These are phyloP conservation scores for Drosophila macrothrix DNA, from an alignment of 2,888 invertebrate species.

Conservation along the genomic window DNA sequence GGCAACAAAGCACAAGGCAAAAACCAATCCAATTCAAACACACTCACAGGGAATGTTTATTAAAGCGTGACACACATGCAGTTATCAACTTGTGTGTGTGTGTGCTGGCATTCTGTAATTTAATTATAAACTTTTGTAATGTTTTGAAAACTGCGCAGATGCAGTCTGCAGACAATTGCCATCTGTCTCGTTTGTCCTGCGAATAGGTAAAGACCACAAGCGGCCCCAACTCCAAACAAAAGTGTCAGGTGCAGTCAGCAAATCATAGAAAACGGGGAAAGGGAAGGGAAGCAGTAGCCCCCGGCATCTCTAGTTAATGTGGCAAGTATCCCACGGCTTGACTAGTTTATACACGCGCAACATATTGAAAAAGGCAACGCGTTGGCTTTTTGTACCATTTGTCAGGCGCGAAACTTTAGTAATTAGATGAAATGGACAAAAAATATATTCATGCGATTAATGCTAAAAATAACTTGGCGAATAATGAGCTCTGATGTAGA, in stretches of 20 bases:
- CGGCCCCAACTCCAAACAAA: conserved; percentile 26
- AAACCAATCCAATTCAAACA: conserved; percentile 58
- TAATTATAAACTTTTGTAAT: conserved; percentile 83
- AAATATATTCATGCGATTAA: no score
- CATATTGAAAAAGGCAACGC: conserved; percentile 73
- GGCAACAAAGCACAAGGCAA: conserved; percentile 50
- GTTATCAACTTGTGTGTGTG: conserved; percentile 30
- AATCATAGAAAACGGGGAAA: background rate
- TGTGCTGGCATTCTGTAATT: conserved; percentile 70
- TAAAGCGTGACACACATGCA: conserved; percentile 26
- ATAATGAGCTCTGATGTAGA: background rate
- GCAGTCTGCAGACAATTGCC: conserved; percentile 50
- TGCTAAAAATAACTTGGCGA: background rate
- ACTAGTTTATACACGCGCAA: conserved; percentile 60
- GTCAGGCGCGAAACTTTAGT: conserved; percentile 66
- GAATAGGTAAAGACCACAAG: conserved; percentile 46
- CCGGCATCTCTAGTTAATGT: background rate
- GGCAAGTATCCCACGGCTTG: background rate
- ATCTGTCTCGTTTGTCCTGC: conserved; percentile 15
- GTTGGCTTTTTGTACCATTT: conserved; percentile 58
- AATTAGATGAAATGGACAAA: conserved; percentile 67
- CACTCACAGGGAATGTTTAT: conserved; percentile 45
- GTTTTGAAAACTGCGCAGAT: conserved; percentile 76
- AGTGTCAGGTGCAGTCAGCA: conserved; percentile 55
- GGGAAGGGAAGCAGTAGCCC: background rate